Conservation (phyloP, 2,888 invertebrate species). For the Eristalis tenax region DNA sequence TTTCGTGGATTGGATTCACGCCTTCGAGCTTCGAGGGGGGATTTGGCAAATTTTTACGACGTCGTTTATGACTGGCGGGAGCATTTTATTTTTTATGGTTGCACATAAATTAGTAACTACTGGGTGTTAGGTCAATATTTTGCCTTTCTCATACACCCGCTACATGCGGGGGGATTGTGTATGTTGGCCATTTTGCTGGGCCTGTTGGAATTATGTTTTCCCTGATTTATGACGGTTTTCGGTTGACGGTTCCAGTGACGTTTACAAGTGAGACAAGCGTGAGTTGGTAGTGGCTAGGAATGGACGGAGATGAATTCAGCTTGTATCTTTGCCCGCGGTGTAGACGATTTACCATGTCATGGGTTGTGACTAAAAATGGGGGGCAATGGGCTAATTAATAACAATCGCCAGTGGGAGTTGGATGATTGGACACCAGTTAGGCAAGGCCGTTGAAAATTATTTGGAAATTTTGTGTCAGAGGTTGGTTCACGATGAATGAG, state of each 20-base stretch:
- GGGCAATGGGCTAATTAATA: no score
- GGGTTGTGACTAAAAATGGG: no score
- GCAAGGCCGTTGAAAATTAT: no score
- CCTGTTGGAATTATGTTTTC: not conserved
- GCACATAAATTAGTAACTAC: not conserved
- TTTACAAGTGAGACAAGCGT: not conserved
- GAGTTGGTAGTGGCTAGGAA: not conserved
- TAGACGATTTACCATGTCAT: not conserved
- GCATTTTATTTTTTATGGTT: not conserved
- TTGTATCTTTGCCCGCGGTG: not conserved
- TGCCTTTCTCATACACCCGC: not conserved
- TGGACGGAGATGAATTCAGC: not conserved
- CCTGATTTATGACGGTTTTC: not conserved
- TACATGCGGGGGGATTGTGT: not conserved
- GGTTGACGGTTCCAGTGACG: not conserved
- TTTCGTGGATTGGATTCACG: not conserved
- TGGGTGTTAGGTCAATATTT: not conserved
- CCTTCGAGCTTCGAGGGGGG: not conserved
- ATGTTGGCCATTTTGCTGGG: not conserved
- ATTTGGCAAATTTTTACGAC: not conserved
- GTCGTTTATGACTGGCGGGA: not conserved
- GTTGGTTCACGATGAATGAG: no score
- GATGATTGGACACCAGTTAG: no score
- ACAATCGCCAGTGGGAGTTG: no score
- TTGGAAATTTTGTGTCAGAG: no score